phyloP scores from a whole-genome alignment of 2,797 vertebrate genomes.

The Argentina silus region DNA sequence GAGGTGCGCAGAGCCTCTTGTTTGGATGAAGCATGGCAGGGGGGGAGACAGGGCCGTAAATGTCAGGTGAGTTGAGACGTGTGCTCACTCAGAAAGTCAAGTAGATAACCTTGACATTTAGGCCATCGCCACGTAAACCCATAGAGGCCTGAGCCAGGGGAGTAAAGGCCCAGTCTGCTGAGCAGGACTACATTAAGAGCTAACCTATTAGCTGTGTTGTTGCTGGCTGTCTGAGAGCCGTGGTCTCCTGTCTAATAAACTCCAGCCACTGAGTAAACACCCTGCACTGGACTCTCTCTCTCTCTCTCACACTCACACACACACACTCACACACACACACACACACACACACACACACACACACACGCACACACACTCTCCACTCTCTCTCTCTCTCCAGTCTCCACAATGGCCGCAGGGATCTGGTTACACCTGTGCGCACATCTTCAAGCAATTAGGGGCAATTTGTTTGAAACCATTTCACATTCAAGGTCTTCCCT shows the following conservation, averaged over 20 bases:
- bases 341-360: conserved; percentile 17
- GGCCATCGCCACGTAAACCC: conserved; percentile 66
- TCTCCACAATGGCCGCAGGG: conserved; percentile 82
- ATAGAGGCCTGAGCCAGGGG: conserved; percentile 58
- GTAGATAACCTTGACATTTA: conserved; percentile 90
- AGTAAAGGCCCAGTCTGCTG: conserved; percentile 60
- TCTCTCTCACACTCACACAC: conserved; percentile 9
- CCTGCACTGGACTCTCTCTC: conserved; percentile 69
- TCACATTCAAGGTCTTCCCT: conserved; percentile 89
- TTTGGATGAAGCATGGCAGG: conserved; percentile 71
- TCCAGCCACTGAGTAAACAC: conserved; percentile 86
- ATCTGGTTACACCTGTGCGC: conserved; percentile 92
- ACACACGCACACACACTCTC: conserved; percentile 17
- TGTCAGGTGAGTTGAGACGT: conserved; percentile 80
- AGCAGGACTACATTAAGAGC: conserved; percentile 83
- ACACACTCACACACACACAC: conserved; percentile 44
- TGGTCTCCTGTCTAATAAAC: conserved; percentile 87
- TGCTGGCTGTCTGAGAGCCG: conserved; percentile 82
- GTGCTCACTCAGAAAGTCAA: conserved; percentile 75
- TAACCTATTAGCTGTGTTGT: conserved; percentile 88
- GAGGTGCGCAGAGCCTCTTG: conserved; percentile 68
- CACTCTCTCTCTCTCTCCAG: conserved; percentile 23
- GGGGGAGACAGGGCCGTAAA: conserved; percentile 74
- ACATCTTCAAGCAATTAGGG: conserved; percentile 96
- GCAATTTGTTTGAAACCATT: conserved; percentile 90